Evolutionary conservation across 1,140 invertebrate genomes (phyloP).

Genomic region (Eupristina koningsbergeri): DNA sequence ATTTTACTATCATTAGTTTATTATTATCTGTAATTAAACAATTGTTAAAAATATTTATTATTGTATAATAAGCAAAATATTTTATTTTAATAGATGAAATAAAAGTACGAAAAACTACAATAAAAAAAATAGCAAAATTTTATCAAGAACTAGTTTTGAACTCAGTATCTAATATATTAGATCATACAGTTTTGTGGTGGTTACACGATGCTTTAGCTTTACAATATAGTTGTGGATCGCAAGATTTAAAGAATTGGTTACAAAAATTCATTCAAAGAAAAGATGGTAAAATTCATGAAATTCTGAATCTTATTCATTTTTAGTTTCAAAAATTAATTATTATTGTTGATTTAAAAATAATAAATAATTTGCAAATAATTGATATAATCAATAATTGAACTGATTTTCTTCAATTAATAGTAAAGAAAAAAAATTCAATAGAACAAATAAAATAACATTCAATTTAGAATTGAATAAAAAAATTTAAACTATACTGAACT

Average conservation of each 20-base stretch:
- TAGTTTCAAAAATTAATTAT: neutral
- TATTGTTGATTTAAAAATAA: neutral
- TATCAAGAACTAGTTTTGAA: conserved; percentile 80
- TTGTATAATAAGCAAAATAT: neutral
- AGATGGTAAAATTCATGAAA: conserved; percentile 49
- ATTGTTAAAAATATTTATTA: neutral
- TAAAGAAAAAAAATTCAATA: too few species aligned
- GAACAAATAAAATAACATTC: too few species aligned
- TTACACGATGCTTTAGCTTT: conserved; percentile 79
- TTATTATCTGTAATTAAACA: too few species aligned
- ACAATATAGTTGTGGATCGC: conserved; percentile 69
- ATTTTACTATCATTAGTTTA: too few species aligned
- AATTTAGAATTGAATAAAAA: too few species aligned
- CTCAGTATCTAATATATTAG: conserved; percentile 81
- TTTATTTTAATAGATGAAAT: conserved; percentile 60
- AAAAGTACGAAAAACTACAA: conserved; percentile 70
- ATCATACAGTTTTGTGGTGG: conserved; percentile 88
- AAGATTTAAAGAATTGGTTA: conserved; percentile 79
- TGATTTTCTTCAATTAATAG: too few species aligned
- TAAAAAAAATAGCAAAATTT: conserved; percentile 73
- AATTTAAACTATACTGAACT: too few species aligned
- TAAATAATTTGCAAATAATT: neutral
- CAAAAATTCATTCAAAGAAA: conserved; percentile 70
- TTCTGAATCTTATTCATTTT: neutral
- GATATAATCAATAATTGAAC: too few species aligned